Evolutionary conservation across 2,888 invertebrate species (phyloP).

Genomic region (Lamproptera curius): DNA sequence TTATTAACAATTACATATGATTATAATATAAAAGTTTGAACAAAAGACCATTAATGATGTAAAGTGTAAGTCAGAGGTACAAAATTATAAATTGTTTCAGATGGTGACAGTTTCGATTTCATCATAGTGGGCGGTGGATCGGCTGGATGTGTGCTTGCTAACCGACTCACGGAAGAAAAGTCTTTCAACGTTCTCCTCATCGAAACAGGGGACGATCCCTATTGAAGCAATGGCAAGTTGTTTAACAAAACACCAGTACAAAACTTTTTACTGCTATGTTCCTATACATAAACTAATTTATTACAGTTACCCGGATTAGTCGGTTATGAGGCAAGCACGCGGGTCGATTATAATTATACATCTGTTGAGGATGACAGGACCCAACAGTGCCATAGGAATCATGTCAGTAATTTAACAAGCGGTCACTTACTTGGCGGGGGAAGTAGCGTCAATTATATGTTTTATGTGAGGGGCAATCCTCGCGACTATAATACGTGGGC

Average conservation of each 20-base stretch:
- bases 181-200: constrained; percentile 27
- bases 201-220: constrained; percentile 35
- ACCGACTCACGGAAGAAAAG: not conserved
- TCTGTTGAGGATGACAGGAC: constrained; percentile 33
- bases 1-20: too few species aligned
- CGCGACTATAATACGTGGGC: constrained; percentile 33
- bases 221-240: constrained; percentile 28
- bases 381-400: constrained; percentile 21
- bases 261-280: not conserved
- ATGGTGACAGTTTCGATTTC: constrained; percentile 31
- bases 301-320: not conserved
- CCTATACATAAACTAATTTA: not conserved
- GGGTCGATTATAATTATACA: constrained; percentile 30
- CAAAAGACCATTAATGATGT: too few species aligned
- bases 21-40: too few species aligned
- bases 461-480: constrained; percentile 30
- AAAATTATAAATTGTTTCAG: too few species aligned
- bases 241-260: too few species aligned
- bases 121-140: constrained; percentile 40
- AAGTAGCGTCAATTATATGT: constrained; percentile 29
- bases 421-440: constrained; percentile 33
- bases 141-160: constrained; percentile 33
- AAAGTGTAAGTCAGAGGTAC: too few species aligned
- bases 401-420: constrained; percentile 20
- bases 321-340: constrained; percentile 26